A percentile compares a stretch with the other conserved stretches of the same genome.
Evolutionary conservation across 2,113 vertebrate species (phyloP).

Genomic region (Machaerirhynchus nigripectus): DNA sequence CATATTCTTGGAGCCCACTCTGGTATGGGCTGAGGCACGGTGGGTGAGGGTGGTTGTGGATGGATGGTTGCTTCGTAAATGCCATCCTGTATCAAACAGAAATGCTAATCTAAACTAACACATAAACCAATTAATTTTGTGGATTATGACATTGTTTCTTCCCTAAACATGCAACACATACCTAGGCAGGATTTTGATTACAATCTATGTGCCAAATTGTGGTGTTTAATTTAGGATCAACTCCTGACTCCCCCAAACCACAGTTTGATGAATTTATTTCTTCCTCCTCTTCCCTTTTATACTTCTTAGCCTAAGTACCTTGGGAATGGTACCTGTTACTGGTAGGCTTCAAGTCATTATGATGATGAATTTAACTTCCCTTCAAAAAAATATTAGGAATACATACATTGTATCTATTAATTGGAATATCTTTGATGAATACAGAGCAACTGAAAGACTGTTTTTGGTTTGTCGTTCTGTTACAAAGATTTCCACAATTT

Average conservation of each 20-base stretch:
- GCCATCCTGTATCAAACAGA: neutral
- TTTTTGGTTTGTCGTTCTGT: fast-evolving
- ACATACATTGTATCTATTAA: neutral
- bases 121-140: neutral
- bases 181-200: neutral
- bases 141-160: fast-evolving
- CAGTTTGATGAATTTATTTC: neutral
- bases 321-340: neutral
- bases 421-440: neutral
- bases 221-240: neutral
- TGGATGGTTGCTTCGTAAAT: neutral
- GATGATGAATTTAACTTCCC: neutral
- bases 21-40: fast-evolving
- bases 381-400: neutral
- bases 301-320: neutral
- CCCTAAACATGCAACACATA: neutral
- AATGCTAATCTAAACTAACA: neutral
- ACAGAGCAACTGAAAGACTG: neutral
- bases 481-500: neutral
- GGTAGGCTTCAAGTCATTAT: neutral
- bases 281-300: neutral
- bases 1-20: fast-evolving
- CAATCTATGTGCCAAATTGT: fast-evolving
- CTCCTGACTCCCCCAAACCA: neutral
- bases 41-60: neutral